phyloP scores from a whole-genome alignment of 30 jellyfish, hydroid and myxozoan genomes.

The Chrysaora quinquecirrha region DNA sequence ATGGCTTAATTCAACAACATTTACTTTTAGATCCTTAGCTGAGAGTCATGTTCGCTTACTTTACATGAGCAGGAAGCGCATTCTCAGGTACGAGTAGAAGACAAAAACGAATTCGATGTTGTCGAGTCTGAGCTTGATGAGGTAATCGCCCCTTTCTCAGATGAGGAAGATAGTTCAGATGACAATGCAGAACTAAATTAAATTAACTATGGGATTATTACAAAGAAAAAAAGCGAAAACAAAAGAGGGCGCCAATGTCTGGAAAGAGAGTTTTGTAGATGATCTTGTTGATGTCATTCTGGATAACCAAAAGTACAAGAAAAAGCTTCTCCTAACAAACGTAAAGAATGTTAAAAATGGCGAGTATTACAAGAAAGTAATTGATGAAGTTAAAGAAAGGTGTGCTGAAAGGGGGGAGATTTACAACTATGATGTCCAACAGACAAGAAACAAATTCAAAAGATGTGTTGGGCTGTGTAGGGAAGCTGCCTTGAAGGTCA shows the following conservation, averaged over 20 bases:
- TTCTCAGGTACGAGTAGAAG: no score
- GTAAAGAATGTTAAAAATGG: background rate
- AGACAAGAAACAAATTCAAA: conserved; percentile 5
- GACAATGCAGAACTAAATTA: background rate
- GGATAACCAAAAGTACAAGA: conserved; percentile 1
- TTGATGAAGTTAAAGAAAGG: conserved; percentile 5
- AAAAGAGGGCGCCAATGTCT: background rate
- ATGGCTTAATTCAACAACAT: no score
- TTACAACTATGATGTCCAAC: background rate
- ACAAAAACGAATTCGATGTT: background rate
- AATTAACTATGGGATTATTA: background rate
- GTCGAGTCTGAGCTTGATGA: background rate
- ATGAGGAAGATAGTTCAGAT: background rate
- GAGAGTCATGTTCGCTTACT: no score
- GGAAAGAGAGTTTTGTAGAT: background rate
- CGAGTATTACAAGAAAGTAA: background rate
- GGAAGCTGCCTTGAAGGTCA: conserved; percentile 36
- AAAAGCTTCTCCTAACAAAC: background rate
- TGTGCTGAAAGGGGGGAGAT: conserved; percentile 18
- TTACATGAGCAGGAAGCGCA: no score
- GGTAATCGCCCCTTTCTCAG: background rate
- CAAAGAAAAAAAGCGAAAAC: conserved; percentile 2
- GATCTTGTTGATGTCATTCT: conserved; percentile 5
- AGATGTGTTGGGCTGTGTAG: conserved; percentile 11
- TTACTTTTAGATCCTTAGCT: no score